phyloP scores from a whole-genome alignment of 2,888 invertebrate species.

The Diloba caeruleocephala region DNA sequence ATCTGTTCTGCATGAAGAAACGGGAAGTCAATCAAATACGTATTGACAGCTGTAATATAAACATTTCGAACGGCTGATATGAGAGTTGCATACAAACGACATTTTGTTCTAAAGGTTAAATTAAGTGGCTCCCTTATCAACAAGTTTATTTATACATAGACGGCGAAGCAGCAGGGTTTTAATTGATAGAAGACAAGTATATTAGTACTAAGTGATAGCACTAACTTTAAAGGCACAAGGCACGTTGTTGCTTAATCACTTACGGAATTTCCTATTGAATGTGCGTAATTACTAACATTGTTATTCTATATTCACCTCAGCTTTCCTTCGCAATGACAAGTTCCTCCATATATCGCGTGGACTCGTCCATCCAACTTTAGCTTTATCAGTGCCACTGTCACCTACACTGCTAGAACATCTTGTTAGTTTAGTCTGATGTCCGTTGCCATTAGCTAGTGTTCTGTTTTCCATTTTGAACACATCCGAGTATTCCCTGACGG shows the following conservation, averaged over 20 bases:
- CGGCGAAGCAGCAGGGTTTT: constrained; percentile 43
- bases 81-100: constrained; percentile 37
- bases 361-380: constrained; percentile 85
- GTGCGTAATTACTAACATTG: constrained; percentile 15
- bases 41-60: constrained; percentile 41
- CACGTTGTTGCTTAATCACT: constrained; percentile 14
- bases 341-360: constrained; percentile 87
- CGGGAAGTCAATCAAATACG: constrained; percentile 53
- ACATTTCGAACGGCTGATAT: constrained; percentile 21
- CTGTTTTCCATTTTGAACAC: constrained; percentile 80
- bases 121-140: constrained; percentile 55
- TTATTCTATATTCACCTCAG: constrained; percentile 73
- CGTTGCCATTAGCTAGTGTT: constrained; percentile 69
- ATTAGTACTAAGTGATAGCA: constrained; percentile 39
- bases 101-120: constrained; percentile 52
- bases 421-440: constrained; percentile 74
- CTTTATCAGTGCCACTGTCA: constrained; percentile 78
- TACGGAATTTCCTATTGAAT: constrained; percentile 19
- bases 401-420: constrained; percentile 84
- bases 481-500: constrained; percentile 54
- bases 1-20: constrained; percentile 64
- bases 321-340: constrained; percentile 82
- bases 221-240: constrained; percentile 16
- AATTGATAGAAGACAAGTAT: constrained; percentile 51
- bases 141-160: constrained; percentile 51